These are phyloP conservation scores for Gryon sp. DNA, from an alignment of 1,140 invertebrate genomes.

Conservation along the genomic window DNA sequence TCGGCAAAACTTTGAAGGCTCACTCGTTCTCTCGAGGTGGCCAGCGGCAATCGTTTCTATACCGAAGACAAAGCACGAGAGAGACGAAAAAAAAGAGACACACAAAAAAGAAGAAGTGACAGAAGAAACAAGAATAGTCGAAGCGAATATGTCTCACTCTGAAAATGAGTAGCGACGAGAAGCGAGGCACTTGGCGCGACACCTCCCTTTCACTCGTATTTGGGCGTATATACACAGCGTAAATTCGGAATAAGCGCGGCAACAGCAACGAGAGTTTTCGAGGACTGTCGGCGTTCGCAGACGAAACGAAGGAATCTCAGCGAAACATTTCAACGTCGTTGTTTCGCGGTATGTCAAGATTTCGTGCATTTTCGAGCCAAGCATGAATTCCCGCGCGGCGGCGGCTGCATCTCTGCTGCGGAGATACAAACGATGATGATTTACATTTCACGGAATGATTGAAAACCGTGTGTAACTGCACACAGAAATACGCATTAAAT, in stretches of 20 bases:
- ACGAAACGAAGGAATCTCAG: constrained; percentile 45
- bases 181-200: constrained; percentile 38
- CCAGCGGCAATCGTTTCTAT: constrained; percentile 27
- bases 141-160: constrained; percentile 43
- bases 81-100: background rate
- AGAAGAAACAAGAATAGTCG: no score
- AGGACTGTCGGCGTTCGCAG: constrained; percentile 41
- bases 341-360: constrained; percentile 54
- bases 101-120: background rate
- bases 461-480: constrained; percentile 11
- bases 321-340: constrained; percentile 38
- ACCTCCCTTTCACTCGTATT: constrained; percentile 42
- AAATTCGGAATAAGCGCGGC: constrained; percentile 46
- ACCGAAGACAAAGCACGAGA: constrained; percentile 33
- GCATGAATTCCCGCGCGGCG: constrained; percentile 28
- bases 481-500: constrained; percentile 16
- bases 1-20: constrained; percentile 33
- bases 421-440: constrained; percentile 48
- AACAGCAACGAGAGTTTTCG: constrained; percentile 22
- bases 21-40: background rate
- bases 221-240: constrained; percentile 37
- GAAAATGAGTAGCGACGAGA: constrained; percentile 54
- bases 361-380: constrained; percentile 45
- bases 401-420: constrained; percentile 16
- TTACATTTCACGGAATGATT: constrained; percentile 55